Evolutionary conservation across 64 coral and sea anemone genomes (phyloP).

Genomic region (Montipora sp.): DNA sequence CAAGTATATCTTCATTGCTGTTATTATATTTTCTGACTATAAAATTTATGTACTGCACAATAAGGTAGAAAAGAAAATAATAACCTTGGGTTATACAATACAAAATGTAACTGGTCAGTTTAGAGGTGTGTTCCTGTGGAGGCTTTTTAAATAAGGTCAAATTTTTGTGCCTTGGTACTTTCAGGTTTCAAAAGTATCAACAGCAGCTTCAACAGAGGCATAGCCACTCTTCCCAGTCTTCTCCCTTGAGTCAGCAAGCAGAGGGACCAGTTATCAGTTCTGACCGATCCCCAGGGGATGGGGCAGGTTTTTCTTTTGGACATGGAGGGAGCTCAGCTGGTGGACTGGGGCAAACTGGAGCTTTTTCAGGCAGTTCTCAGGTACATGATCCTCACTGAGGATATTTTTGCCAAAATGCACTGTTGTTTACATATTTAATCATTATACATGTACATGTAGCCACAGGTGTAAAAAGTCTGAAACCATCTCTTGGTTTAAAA

Average conservation of each 20-base stretch:
- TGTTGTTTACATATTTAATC: too few relatives aligned
- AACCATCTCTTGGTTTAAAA: too few relatives aligned
- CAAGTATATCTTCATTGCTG: constrained; percentile 63
- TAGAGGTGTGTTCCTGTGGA: too few relatives aligned
- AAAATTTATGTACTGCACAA: too few relatives aligned
- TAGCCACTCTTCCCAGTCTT: constrained; percentile 78
- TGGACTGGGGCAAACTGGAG: constrained; percentile 34
- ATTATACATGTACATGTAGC: too few relatives aligned
- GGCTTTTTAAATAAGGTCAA: too few relatives aligned
- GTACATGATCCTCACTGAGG: neutral
- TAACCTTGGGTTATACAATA: too few relatives aligned
- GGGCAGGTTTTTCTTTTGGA: constrained; percentile 9
- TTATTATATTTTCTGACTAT: neutral
- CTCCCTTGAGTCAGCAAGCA: constrained; percentile 39
- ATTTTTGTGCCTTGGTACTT: neutral
- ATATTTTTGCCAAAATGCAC: neutral
- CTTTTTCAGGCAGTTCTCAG: constrained; percentile 19
- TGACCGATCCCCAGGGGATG: constrained; percentile 18
- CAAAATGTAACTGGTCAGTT: too few relatives aligned
- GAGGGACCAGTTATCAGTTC: constrained; percentile 28
- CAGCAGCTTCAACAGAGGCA: constrained; percentile 92
- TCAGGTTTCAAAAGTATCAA: constrained; percentile 97
- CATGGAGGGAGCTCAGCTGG: neutral
- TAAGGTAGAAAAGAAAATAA: too few relatives aligned
- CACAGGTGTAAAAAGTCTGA: too few relatives aligned